These are phyloP conservation scores for Dipodomys ordii DNA, from an alignment of 2,113 vertebrate species.

Conservation along the genomic window DNA sequence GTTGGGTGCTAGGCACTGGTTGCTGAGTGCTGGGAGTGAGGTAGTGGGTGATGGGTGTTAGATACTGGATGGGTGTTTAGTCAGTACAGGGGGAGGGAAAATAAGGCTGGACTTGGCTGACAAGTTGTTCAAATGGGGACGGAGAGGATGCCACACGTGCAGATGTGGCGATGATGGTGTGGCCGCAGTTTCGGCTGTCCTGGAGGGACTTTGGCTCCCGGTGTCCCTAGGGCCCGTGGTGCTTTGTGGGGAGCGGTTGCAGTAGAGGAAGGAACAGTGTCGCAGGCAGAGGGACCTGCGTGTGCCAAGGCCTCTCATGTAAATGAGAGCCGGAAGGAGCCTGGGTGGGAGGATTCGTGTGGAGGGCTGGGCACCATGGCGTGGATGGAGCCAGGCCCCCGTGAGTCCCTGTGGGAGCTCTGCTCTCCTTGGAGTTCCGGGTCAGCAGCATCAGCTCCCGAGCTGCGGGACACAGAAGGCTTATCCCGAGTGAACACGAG, in stretches of 20 bases:
- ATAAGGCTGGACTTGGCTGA: too few relatives aligned
- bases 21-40: too few relatives aligned
- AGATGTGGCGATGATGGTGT: too few relatives aligned
- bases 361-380: too few relatives aligned
- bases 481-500: neutral
- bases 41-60: too few relatives aligned
- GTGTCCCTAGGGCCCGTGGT: rapidly evolving
- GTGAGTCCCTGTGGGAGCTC: neutral
- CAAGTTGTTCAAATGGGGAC: too few relatives aligned
- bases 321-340: too few relatives aligned
- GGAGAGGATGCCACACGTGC: too few relatives aligned
- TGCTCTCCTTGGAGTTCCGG: neutral
- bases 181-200: neutral
- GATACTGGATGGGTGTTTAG: neutral
- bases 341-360: too few relatives aligned
- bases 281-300: neutral
- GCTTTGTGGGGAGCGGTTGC: neutral
- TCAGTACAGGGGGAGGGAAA: rapidly evolving
- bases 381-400: too few relatives aligned
- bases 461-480: too few relatives aligned
- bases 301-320: neutral
- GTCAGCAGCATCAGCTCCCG: neutral
- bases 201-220: rapidly evolving
- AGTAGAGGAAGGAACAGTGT: rapidly evolving
- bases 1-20: too few relatives aligned